phyloP scores from a whole-genome alignment of 2,113 vertebrate genomes.

The Pundamilia nyererei region DNA sequence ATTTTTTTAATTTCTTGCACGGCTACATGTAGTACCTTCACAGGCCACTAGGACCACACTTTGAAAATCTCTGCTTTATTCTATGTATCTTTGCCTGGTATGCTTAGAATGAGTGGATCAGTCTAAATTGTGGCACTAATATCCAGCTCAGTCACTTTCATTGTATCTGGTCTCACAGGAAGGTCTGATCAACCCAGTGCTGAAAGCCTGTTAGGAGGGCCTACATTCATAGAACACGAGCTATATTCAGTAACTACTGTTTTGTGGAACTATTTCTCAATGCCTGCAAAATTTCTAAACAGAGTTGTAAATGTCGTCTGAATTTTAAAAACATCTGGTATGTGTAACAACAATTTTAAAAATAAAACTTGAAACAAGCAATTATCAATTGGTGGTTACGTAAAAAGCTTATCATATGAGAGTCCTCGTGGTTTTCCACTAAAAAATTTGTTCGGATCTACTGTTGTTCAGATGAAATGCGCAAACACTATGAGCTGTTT shows the following conservation, averaged over 20 bases:
- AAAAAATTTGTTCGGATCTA: fast-evolving
- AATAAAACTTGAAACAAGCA: not conserved
- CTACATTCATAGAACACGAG: not conserved
- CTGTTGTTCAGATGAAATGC: not conserved
- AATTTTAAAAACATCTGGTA: not conserved
- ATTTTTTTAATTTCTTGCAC: not conserved
- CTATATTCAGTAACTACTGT: not conserved
- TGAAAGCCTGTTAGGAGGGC: not conserved
- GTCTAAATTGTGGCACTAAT: not conserved
- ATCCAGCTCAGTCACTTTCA: not conserved
- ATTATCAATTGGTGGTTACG: not conserved
- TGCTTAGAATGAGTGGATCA: not conserved
- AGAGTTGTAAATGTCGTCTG: not conserved
- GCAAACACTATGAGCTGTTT: not conserved
- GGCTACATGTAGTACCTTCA: not conserved
- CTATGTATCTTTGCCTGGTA: not conserved
- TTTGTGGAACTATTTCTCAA: not conserved
- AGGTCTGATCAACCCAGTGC: not conserved
- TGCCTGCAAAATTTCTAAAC: not conserved
- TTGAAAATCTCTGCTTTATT: not conserved
- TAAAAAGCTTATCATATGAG: not conserved
- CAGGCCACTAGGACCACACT: not conserved
- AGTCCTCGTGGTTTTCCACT: not conserved
- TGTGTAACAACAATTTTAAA: not conserved
- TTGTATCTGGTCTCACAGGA: not conserved